Conservation (phyloP, 2,888 invertebrate genomes). For the Balanococcus diminutus region DNA sequence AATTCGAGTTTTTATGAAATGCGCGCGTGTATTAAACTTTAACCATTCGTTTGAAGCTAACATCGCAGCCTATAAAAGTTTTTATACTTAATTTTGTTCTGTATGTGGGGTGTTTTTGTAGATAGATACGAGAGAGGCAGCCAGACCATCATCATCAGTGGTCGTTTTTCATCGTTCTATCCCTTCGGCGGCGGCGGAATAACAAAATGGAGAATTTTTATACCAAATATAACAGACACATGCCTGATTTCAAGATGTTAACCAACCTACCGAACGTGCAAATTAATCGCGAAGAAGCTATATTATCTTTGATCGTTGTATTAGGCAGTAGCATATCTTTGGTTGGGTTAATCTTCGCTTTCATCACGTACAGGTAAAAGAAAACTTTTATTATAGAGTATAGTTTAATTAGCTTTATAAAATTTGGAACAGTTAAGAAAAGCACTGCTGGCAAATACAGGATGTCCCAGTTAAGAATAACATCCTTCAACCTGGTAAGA, state of each 20-base stretch:
- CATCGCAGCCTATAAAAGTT: background rate
- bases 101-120: background rate
- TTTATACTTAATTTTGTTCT: background rate
- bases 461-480: background rate
- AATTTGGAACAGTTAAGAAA: background rate
- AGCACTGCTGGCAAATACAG: background rate
- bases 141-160: background rate
- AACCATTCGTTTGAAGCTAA: slow-evolving; percentile 3
- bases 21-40: background rate
- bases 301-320: slow-evolving; percentile 70
- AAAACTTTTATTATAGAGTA: background rate
- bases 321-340: slow-evolving; percentile 71
- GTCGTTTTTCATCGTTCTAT: no score
- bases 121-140: no score
- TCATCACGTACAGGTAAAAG: slow-evolving; percentile 71
- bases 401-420: background rate
- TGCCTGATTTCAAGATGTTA: slow-evolving; percentile 51
- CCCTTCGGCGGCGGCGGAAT: background rate
- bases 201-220: slow-evolving; percentile 43
- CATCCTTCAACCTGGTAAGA: background rate
- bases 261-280: slow-evolving; percentile 42
- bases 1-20: background rate
- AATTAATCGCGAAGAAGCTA: slow-evolving; percentile 57
- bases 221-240: slow-evolving; percentile 42
- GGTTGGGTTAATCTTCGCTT: slow-evolving; percentile 72